Evolutionary conservation across 2,888 invertebrate species (phyloP).

Genomic region (Drosophila setosimentum): DNA sequence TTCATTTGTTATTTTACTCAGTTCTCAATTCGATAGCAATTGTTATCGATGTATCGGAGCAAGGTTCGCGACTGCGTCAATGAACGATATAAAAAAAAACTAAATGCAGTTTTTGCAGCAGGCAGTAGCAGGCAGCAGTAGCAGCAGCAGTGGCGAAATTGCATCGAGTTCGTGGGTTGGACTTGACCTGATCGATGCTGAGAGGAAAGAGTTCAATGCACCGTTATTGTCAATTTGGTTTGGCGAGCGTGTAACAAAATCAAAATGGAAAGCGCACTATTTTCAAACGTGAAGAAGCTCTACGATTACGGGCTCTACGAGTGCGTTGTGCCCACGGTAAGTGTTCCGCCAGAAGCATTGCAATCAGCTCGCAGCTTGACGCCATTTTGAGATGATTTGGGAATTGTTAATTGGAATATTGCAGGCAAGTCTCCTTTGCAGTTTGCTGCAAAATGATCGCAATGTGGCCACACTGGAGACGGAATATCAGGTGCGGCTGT

Average conservation of each 20-base stretch:
- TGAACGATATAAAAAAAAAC: neutral
- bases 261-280: conserved; percentile 86
- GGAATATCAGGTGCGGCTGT: conserved; percentile 89
- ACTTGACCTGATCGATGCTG: neutral
- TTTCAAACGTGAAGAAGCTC: conserved; percentile 89
- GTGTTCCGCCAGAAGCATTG: conserved; percentile 60
- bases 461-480: conserved; percentile 85
- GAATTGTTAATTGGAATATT: conserved; percentile 45
- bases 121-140: neutral
- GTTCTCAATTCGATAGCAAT: conserved; percentile 27
- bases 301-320: conserved; percentile 90
- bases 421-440: conserved; percentile 89
- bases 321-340: conserved; percentile 90
- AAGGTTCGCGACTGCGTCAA: neutral
- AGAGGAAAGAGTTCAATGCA: conserved; percentile 3
- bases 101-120: conserved; percentile 8
- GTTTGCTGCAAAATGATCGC: conserved; percentile 88
- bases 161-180: neutral
- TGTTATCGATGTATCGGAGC: neutral
- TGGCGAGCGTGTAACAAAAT: conserved; percentile 7
- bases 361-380: neutral
- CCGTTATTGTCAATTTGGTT: neutral
- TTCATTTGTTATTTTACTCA: conserved; percentile 18
- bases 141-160: neutral
- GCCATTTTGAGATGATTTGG: neutral